phyloP scores from a whole-genome alignment of 2,113 vertebrate genomes.

The Dasypus novemcinctus region DNA sequence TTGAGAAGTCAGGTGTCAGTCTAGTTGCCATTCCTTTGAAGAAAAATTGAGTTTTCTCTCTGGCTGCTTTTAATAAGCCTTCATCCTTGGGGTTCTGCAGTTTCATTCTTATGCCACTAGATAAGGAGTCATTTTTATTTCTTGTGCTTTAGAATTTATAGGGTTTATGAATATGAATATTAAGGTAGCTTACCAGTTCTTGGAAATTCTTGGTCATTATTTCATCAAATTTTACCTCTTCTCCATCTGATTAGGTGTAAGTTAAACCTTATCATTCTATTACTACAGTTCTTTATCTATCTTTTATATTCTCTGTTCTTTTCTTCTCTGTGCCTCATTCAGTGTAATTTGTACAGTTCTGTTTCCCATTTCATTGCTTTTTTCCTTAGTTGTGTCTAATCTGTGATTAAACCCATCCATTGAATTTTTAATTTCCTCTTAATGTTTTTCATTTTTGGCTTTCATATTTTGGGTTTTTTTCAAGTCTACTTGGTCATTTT shows the following conservation, averaged over 20 bases:
- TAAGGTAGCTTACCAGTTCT: background rate
- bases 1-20: fast-evolving
- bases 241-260: too few species aligned
- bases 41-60: background rate
- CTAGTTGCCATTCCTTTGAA: fast-evolving
- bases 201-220: background rate
- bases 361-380: background rate
- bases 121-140: background rate
- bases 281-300: background rate
- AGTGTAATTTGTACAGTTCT: background rate
- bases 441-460: background rate
- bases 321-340: background rate
- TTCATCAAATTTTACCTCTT: background rate
- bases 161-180: background rate
- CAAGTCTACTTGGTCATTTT: background rate
- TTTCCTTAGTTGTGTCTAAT: background rate
- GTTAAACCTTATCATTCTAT: too few species aligned
- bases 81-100: background rate
- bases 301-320: background rate
- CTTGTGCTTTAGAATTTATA: background rate
- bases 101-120: background rate
- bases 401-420: background rate
- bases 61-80: background rate
- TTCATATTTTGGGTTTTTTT: background rate
- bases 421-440: background rate